These are phyloP conservation scores for Melopsittacus undulatus DNA, from an alignment of 2,797 vertebrate genomes.

Conservation along the genomic window DNA sequence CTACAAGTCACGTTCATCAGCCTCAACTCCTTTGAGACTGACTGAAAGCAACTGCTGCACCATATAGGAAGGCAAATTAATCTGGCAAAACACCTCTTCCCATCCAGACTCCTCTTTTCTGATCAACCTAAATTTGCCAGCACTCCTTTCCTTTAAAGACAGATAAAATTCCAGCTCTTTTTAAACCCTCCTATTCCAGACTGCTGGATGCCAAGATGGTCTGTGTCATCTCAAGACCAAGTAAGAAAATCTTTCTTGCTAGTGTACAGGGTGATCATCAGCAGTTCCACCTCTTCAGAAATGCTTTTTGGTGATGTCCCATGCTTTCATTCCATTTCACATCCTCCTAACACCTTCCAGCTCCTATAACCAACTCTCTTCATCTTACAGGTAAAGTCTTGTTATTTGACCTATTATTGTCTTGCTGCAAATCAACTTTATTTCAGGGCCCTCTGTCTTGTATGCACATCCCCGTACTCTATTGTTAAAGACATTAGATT, in stretches of 20 bases:
- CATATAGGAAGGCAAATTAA: fast-evolving
- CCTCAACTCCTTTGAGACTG: neutral
- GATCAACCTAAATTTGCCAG: neutral
- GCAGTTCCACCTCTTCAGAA: neutral
- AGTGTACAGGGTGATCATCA: neutral
- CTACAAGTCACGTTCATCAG: fast-evolving
- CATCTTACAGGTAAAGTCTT: neutral
- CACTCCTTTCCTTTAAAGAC: neutral
- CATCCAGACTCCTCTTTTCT: neutral
- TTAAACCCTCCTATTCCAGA: neutral
- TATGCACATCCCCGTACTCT: neutral
- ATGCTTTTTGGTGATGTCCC: neutral
- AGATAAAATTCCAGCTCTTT: neutral
- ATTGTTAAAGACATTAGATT: neutral
- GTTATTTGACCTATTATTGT: fast-evolving
- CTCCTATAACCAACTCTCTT: neutral
- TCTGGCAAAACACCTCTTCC: neutral
- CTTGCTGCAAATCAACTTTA: neutral
- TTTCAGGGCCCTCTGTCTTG: neutral
- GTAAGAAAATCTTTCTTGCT: neutral
- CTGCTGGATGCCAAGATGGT: no score
- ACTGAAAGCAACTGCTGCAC: neutral
- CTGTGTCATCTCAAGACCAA: neutral
- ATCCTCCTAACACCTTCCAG: neutral
- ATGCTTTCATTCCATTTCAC: neutral